A percentile compares a stretch with the other conserved stretches of the same genome.
These are phyloP conservation scores for Hyposoter dolosus DNA, from an alignment of 2,888 invertebrate genomes.

Conservation along the genomic window DNA sequence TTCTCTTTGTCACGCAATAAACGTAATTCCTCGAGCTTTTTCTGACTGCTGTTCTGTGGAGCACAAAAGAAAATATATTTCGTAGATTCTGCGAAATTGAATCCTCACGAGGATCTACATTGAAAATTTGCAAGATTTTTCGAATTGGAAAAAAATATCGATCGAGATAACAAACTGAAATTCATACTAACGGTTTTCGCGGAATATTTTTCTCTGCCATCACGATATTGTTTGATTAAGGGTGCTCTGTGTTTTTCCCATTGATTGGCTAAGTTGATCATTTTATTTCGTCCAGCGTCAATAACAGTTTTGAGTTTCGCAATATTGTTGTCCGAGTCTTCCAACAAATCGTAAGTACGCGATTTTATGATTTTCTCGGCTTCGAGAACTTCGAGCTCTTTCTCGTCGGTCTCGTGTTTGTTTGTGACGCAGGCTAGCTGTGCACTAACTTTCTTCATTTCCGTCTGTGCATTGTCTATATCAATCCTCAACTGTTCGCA, in stretches of 20 bases:
- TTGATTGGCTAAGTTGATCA: slow-evolving; percentile 88
- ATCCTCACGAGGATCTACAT: not conserved
- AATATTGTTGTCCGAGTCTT: slow-evolving; percentile 88
- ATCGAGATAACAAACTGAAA: not conserved
- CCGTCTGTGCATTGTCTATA: slow-evolving; percentile 80
- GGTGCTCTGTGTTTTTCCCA: slow-evolving; percentile 91
- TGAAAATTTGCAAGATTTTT: not conserved
- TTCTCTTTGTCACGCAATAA: slow-evolving; percentile 87
- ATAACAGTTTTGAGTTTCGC: slow-evolving; percentile 87
- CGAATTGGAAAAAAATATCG: not conserved
- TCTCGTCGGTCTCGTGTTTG: slow-evolving; percentile 82
- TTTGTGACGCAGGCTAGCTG: slow-evolving; percentile 78
- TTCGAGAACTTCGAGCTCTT: slow-evolving; percentile 83
- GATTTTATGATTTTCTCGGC: slow-evolving; percentile 86
- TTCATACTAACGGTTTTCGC: slow-evolving; percentile 84
- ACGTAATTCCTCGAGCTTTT: slow-evolving; percentile 86
- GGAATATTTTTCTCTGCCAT: slow-evolving; percentile 82
- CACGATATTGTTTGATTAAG: slow-evolving; percentile 87
- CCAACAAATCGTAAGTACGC: slow-evolving; percentile 88
- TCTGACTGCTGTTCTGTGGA: slow-evolving; percentile 85
- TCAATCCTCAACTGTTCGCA: slow-evolving; percentile 79
- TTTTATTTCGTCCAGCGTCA: slow-evolving; percentile 87
- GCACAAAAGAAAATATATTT: not conserved
- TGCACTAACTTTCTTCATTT: slow-evolving; percentile 79
- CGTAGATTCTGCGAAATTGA: not conserved